Base-by-base conservation (phyloP, 2,113 vertebrate species). In the Origma solitaria region DNA sequence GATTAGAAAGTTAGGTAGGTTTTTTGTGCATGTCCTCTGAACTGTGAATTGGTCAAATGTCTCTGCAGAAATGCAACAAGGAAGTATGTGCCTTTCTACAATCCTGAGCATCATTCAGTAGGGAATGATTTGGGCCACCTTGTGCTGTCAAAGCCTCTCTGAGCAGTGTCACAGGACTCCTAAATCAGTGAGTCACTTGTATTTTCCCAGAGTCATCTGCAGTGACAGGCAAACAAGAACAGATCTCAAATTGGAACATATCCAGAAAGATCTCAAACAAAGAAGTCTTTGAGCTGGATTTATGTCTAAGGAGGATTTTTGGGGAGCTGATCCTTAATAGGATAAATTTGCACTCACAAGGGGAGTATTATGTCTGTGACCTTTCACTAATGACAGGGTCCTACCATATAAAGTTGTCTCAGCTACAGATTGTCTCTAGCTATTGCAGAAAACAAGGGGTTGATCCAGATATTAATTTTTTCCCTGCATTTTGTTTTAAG, bases 241-340 rank as follows among this genome's bases (percentile, higher is more conserved):
- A 89, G 84, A 79, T 65, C 70, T 72, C 53, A 90, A 79, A 92
- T 6, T 42, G 54, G 53, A 89, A 82, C 69, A 65, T 77, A 91
- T 31, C 4, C 79, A 60, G 56, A 84, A 85, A 94, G 53, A 76
- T 19, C 54, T 82, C 66, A 44, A 45, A 95, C 80, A 97, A 95
- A 90, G 50, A 80, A 61, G 17, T 18, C 65, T 77, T 85, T 95
- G 57, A 94, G 57, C 31, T 54, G 62, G 45, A 82, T 82, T 95
- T 95, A 57, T 72, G 33, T 91, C 62, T 80, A 71, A 54, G 53
- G 44, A 94, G 78, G 82, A 92, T 82, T 89, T 84, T 27, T 25
- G 33, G 57, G 10, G 28, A 27, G 37, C 57, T 97, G 80, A 95
- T 84, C 66, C 35, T 80, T 96, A 95, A 88, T 68, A 95, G 93